Base-by-base conservation (phyloP, 2,888 invertebrate species). In the Eupsilia transversa region DNA sequence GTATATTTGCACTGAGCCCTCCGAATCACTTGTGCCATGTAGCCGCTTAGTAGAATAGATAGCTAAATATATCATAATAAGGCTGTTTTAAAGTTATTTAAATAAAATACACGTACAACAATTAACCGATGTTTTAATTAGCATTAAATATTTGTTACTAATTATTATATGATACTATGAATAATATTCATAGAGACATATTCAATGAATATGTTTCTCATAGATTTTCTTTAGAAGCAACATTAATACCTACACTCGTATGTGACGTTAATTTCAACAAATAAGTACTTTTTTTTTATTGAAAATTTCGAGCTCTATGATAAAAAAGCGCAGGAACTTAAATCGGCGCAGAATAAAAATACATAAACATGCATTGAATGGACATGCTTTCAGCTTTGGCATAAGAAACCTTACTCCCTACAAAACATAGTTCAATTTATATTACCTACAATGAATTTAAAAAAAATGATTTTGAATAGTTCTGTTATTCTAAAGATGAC, bases 21-120 rank as follows among this genome's bases (percentile, higher is more conserved):
- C 92, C 91, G 77, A 88, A 86, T 85, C 77, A 88, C 90, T 88
- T 89, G 91, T 91, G 92, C 92, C 91, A 91, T 87, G 77, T 90
- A 91, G 87, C 81, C 75, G 91, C 91, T 91, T 92, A 77, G 81
- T 84, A 86, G 73, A 81, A 65, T 80, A 86, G 81, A 78, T 86
- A 89, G 89, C 88, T 89, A 88, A 84, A 86, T 84, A 80, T 82
- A 72, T 73, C 81, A 84, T 72, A 69, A 74, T 82, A 86, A 85
- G 86, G 79, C 86, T 87, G 86, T 84, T 81, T 79, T 61, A 38
- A 81, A 74, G 30, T 67, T 73, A 80, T 73, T 81, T 14, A 72
- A 87, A 84, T 86, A 79, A 84, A 87, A 78, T 74, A 77, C 80
- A 72, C 72, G 68, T 82, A 56, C 23, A 66, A 75, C 41, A 69